Conservation (phyloP, 2,888 invertebrate species). For the Amblyjoppa proteus region DNA sequence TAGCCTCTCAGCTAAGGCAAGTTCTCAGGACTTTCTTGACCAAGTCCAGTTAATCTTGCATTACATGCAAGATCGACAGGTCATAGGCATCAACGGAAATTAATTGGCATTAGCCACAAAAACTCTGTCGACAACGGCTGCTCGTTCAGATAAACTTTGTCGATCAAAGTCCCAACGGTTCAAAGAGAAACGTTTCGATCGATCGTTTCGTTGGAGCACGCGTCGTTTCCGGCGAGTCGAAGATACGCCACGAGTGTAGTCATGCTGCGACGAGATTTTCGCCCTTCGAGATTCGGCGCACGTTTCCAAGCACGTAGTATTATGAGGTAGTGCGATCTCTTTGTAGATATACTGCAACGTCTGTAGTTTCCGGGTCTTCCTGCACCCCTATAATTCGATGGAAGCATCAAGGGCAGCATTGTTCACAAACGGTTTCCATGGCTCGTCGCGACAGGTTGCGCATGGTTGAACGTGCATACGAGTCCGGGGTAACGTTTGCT, state of each 20-base stretch:
- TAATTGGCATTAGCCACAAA: too few relatives aligned
- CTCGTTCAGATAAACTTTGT: too few relatives aligned
- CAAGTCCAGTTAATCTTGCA: too few relatives aligned
- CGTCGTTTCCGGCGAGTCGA: neutral
- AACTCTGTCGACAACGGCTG: too few relatives aligned
- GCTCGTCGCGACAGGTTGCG: constrained; percentile 33
- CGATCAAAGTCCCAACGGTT: too few relatives aligned
- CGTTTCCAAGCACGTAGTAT: neutral
- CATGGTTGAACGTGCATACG: constrained; percentile 31
- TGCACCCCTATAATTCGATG: constrained; percentile 41
- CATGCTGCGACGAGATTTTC: neutral
- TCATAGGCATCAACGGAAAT: too few relatives aligned
- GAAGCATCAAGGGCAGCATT: constrained; percentile 45
- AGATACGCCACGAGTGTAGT: neutral
- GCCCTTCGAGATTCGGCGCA: constrained; percentile 11
- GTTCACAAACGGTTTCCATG: constrained; percentile 47
- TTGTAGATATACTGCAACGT: constrained; percentile 1
- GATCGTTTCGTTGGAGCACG: neutral
- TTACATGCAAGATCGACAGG: too few relatives aligned
- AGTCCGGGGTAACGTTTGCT: constrained; percentile 10
- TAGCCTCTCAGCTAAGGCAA: too few relatives aligned
- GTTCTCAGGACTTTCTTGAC: too few relatives aligned
- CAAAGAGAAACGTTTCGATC: neutral
- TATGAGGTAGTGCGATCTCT: neutral
- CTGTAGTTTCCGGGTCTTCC: constrained; percentile 1